Evolutionary conservation across 92 coral and sea anemone species (phyloP), one percentile per base, ranked within the genome.

Genomic region (Palythoa grandiflora): DNA sequence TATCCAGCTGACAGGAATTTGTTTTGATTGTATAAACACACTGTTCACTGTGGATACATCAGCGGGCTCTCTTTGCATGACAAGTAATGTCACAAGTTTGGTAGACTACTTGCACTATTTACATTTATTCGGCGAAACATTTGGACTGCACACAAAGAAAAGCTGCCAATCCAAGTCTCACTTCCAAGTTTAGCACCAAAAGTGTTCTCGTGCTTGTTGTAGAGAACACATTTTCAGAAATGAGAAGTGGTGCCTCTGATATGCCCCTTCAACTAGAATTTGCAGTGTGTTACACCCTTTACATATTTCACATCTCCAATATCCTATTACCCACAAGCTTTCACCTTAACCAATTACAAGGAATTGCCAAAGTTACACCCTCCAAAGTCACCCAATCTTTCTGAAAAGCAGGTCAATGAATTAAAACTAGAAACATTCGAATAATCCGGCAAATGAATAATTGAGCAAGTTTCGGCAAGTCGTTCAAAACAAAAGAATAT

Each of bases 111-210:
- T 28, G 28, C 28, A 28, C 28, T 52, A 88, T 79, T 75, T 89
- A 61, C 68, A 89, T 92, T 54, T 92, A 47, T 89, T 84, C 79
- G 94, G 91, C 76, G 94, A 91, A 65, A 88, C 89, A 8, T 91
- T 91, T 87, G 86, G 87, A 63, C 91, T 91, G 68, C 93, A 91
- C 61, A 28, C 28, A 28, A 28, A 28, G 28, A 28, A 28, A 28
- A 28, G 28, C 28, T 59, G 81, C 81, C 77, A 75, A 54, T 74
- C 86, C 91, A 59, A 63, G 74, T 39, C 88, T 91, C 38, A 28
- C 28, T 28, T 28, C 28, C 28, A 28, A 28, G 28, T 28, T 28
- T 28, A 28, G 28, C 28, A 28, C 54, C 80, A 65, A 50, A 81
- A 83, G 76, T 88, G 37, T 88, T 50, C 66, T 74, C 36, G 53